Percentiles rank a stretch among this genome's conserved stretches.
phyloP scores from a whole-genome alignment of 2,888 invertebrate species.

The Leistus spinibarbis region DNA sequence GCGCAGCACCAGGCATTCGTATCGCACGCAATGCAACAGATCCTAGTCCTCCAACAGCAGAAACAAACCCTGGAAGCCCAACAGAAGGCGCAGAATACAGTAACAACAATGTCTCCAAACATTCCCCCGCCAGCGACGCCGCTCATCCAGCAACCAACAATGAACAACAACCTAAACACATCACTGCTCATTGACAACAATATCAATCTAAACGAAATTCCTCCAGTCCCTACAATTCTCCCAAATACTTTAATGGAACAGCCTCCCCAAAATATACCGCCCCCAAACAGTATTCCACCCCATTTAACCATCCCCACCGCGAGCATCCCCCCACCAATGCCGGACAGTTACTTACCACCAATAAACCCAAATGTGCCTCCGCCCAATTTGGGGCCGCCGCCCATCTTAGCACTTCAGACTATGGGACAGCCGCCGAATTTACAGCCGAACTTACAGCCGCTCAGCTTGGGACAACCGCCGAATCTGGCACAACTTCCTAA shows the following conservation, averaged over 20 bases:
- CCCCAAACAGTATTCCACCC: slow-evolving; percentile 9
- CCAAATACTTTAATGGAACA: slow-evolving; percentile 37
- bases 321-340: background rate
- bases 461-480: slow-evolving; percentile 46
- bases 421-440: background rate
- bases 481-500: background rate
- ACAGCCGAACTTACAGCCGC: slow-evolving; percentile 41
- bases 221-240: slow-evolving; percentile 18
- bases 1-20: slow-evolving; percentile 96
- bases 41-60: slow-evolving; percentile 82
- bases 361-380: slow-evolving; percentile 54
- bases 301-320: background rate
- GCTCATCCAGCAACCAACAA: slow-evolving; percentile 17
- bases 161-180: slow-evolving; percentile 49
- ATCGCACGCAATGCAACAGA: slow-evolving; percentile 87
- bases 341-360: slow-evolving; percentile 46
- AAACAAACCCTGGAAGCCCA: slow-evolving; percentile 69
- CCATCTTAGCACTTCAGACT: no score
- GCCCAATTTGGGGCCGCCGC: slow-evolving; percentile 45
- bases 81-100: slow-evolving; percentile 55
- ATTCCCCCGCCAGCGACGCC: slow-evolving; percentile 42
- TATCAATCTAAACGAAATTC: slow-evolving; percentile 51
- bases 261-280: slow-evolving; percentile 22
- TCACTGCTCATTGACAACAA: slow-evolving; percentile 44
- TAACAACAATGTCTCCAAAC: slow-evolving; percentile 47